These are phyloP conservation scores for Gastrophryne carolinensis DNA, from an alignment of 2,797 vertebrate species.

Conservation along the genomic window DNA sequence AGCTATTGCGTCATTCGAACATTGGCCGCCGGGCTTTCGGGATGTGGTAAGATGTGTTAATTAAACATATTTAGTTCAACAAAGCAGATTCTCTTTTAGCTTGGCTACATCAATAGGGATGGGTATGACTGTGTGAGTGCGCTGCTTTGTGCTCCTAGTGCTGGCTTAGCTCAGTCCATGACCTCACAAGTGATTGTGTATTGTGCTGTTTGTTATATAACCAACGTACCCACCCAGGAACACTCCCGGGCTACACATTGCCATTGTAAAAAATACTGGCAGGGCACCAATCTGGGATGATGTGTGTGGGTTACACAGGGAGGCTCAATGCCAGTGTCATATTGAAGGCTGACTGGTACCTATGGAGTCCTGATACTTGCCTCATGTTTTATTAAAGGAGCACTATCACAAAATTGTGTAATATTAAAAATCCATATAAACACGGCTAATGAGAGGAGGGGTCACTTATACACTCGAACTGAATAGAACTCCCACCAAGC, in stretches of 20 bases:
- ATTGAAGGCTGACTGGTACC: background rate
- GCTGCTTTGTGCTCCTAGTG: too few relatives aligned
- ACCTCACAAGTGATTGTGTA: conserved; percentile 5
- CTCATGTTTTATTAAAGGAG: too few relatives aligned
- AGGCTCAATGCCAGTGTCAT: background rate
- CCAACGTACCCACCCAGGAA: background rate
- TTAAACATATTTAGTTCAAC: background rate
- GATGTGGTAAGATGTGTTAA: background rate
- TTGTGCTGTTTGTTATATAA: conserved; percentile 21
- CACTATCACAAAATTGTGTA: too few relatives aligned
- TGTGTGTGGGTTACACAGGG: background rate
- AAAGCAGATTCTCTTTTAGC: background rate
- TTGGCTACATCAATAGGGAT: background rate
- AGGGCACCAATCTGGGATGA: background rate
- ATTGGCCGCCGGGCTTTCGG: background rate
- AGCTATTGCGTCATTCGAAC: background rate
- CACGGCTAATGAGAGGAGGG: too few relatives aligned
- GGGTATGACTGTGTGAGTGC: background rate
- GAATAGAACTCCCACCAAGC: too few relatives aligned
- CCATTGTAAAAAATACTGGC: background rate
- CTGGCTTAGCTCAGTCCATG: conserved; percentile 1
- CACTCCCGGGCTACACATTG: conserved; percentile 5
- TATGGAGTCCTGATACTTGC: too few relatives aligned
- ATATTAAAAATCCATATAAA: too few relatives aligned
- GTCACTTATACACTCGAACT: too few relatives aligned